Evolutionary conservation across 2,888 invertebrate genomes (phyloP).

Genomic region (Ypsolopha scabrella): DNA sequence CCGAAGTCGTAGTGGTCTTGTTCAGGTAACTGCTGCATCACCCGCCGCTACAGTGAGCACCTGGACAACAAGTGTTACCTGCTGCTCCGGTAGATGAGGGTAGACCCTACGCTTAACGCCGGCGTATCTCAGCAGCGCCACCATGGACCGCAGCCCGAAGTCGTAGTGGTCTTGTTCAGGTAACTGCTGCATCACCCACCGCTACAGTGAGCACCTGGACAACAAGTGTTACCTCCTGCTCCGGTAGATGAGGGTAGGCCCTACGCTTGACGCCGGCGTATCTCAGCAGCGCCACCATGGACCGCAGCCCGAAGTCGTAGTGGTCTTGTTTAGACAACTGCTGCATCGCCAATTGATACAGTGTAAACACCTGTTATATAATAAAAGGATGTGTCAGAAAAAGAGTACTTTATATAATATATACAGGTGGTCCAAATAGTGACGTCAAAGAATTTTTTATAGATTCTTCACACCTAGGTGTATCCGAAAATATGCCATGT

Average conservation of each 20-base stretch:
- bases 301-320: slow-evolving; percentile 91
- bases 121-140: slow-evolving; percentile 85
- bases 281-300: slow-evolving; percentile 86
- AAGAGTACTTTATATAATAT: too few species aligned
- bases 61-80: slow-evolving; percentile 52
- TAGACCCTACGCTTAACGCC: slow-evolving; percentile 82
- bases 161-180: slow-evolving; percentile 93
- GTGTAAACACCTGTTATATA: slow-evolving; percentile 74
- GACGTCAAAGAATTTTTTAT: too few species aligned
- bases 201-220: too few species aligned
- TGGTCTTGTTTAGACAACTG: slow-evolving; percentile 91
- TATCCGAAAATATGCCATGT: too few species aligned
- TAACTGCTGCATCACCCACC: slow-evolving; percentile 83
- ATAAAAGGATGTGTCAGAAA: too few species aligned
- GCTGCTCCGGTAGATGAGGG: slow-evolving; percentile 78
- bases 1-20: too few species aligned
- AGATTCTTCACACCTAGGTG: too few species aligned
- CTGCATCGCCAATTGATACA: slow-evolving; percentile 86
- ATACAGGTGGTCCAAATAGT: too few species aligned
- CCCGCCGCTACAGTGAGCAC: too few species aligned
- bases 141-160: slow-evolving; percentile 90
- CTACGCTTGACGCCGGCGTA: slow-evolving; percentile 88
- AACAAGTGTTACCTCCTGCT: slow-evolving; percentile 73
- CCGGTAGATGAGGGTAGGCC: slow-evolving; percentile 74
- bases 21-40: too few species aligned